Conservation (phyloP, 2,797 vertebrate genomes). For the Mus caroli region DNA sequence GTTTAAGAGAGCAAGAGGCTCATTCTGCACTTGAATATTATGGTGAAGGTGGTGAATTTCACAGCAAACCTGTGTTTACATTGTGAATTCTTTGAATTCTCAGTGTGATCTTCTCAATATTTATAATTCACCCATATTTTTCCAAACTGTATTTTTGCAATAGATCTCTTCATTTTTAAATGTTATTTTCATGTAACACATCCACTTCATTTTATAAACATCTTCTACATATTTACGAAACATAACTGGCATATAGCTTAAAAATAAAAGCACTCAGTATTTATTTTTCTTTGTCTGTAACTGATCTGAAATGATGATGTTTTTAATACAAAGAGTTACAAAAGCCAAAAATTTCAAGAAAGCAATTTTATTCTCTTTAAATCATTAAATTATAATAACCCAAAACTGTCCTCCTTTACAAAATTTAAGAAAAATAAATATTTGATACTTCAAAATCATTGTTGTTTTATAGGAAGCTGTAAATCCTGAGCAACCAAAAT, state of each 20-base stretch:
- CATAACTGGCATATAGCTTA: neutral
- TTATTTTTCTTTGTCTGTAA: neutral
- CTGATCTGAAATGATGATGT: constrained; percentile 1
- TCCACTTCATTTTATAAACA: neutral
- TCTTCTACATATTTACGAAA: neutral
- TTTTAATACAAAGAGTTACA: neutral
- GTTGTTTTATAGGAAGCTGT: neutral
- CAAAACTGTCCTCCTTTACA: neutral
- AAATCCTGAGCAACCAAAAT: neutral
- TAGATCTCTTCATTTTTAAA: neutral
- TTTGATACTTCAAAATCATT: neutral
- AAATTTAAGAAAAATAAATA: constrained; percentile 5
- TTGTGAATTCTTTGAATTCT: constrained; percentile 8
- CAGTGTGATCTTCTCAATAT: neutral
- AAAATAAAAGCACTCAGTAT: neutral
- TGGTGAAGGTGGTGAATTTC: neutral
- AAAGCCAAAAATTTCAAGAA: neutral
- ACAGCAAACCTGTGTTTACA: neutral
- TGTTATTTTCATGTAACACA: neutral
- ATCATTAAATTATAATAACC: neutral
- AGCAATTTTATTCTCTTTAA: neutral
- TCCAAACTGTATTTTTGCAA: neutral
- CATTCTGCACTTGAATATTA: neutral
- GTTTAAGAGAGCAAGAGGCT: neutral
- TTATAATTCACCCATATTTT: constrained; percentile 13